Evolutionary conservation across 2,888 invertebrate species (phyloP), one percentile per base, ranked within the genome.

Genomic region (Meliscaeva auricollis): DNA sequence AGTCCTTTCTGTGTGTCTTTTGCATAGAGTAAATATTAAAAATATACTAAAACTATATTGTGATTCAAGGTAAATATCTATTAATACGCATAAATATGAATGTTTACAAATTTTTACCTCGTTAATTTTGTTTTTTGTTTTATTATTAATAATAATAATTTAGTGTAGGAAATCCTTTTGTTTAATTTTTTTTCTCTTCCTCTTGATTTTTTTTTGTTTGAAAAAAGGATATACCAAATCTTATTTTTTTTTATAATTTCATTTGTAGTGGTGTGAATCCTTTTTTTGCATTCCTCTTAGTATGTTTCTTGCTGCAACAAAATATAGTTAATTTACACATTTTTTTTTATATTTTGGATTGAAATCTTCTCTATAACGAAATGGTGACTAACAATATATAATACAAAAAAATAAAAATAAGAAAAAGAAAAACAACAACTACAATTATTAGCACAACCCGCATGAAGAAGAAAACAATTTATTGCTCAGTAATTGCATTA

Each of bases 311-410:
- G 62, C 72, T 85, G 76, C 85, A 85, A 84, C 54, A 75, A 75
- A 66, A 72, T 54, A 72, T 72, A 85, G 72, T 76, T 81, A 32
- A 69, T 73, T 62, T 69, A 69, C 72, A 72, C 26, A 76, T 54
- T 76, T 75, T 70, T 64, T 56, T 72, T n/a, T 32, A 17, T 38
- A 48, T 35, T 26, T 32, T 60, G 13, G 38, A 38, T 38, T 41
- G 32, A 68, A 32, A 46, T 52, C 50, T 64, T 62, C 26, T 64
- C 20, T 44, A 44, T 75, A 74, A 80, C 44, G 20, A 72, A 75
- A 69, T 81, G 81, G 81, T 85, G 77, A 81, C 85, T 85, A 85
- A 85, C 85, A 89, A 89, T 89, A 89, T n/a, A 89, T 88, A 62
- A 41, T 56, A n/a, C n/a, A n/a, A 46, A 26, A 44, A 68, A 66